Conservation (phyloP, 2,113 vertebrate species). For the Tetrax tetrax region DNA sequence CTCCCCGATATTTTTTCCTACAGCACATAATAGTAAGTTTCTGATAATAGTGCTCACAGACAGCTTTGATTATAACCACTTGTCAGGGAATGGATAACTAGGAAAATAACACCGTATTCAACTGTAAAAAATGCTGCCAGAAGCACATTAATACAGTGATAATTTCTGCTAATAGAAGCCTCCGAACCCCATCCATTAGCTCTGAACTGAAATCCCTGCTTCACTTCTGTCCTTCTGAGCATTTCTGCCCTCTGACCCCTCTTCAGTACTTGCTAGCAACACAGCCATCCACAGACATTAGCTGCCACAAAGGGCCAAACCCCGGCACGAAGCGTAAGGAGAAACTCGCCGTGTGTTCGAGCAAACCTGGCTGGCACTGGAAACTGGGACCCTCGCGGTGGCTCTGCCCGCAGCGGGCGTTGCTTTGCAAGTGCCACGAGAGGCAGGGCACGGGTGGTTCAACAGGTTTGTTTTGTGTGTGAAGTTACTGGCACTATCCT, state of each 20-base stretch:
- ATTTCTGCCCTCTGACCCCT: background rate
- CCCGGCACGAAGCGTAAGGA: fast-evolving
- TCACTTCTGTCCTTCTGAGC: conserved; percentile 12
- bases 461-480: fast-evolving
- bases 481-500: background rate
- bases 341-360: fast-evolving
- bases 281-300: background rate
- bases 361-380: background rate
- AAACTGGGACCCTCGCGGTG: fast-evolving
- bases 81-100: conserved; percentile 52
- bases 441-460: background rate
- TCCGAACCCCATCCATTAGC: conserved; percentile 30
- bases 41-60: conserved; percentile 68
- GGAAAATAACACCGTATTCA: conserved; percentile 67
- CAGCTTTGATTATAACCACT: conserved; percentile 71
- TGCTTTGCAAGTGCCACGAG: fast-evolving
- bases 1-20: conserved; percentile 44
- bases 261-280: background rate
- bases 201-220: background rate
- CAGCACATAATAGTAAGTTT: conserved; percentile 62
- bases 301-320: background rate
- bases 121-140: conserved; percentile 53
- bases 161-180: conserved; percentile 63
- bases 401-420: background rate
- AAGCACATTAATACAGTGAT: conserved; percentile 62